Evolutionary conservation across 2,888 invertebrate genomes (phyloP).

Genomic region (Aethes cnicana): DNA sequence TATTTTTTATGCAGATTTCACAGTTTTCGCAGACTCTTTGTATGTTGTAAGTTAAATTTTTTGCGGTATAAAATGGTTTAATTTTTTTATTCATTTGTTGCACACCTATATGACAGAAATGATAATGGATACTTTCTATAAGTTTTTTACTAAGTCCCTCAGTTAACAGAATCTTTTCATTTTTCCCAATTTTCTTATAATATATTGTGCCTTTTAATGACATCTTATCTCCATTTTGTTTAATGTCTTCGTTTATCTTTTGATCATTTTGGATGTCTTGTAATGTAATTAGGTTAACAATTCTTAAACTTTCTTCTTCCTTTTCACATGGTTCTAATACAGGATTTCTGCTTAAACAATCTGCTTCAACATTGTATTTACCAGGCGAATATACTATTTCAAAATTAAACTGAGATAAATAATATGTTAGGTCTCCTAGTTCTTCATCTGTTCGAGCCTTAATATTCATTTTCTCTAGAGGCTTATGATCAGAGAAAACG

Average conservation of each 20-base stretch:
- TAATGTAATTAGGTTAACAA: background rate
- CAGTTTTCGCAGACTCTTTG: slow-evolving; percentile 22
- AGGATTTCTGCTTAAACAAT: slow-evolving; percentile 1
- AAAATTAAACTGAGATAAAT: background rate
- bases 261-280: background rate
- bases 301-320: background rate
- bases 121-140: slow-evolving; percentile 35
- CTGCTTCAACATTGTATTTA: background rate
- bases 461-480: slow-evolving; percentile 23
- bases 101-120: slow-evolving; percentile 36
- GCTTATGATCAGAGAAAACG: slow-evolving; percentile 12
- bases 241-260: background rate
- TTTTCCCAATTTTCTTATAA: slow-evolving; percentile 18
- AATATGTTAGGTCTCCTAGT: background rate
- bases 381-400: background rate
- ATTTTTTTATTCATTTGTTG: slow-evolving; percentile 35
- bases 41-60: slow-evolving; percentile 35
- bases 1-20: slow-evolving; percentile 31
- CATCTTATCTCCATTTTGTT: background rate
- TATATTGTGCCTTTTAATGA: background rate
- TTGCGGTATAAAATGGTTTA: slow-evolving; percentile 32
- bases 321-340: background rate
- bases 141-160: slow-evolving; percentile 37
- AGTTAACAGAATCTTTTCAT: slow-evolving; percentile 35
- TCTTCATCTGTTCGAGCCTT: slow-evolving; percentile 3